Evolutionary conservation across 2,113 vertebrate genomes (phyloP).

Genomic region (Spermophilus dauricus): DNA sequence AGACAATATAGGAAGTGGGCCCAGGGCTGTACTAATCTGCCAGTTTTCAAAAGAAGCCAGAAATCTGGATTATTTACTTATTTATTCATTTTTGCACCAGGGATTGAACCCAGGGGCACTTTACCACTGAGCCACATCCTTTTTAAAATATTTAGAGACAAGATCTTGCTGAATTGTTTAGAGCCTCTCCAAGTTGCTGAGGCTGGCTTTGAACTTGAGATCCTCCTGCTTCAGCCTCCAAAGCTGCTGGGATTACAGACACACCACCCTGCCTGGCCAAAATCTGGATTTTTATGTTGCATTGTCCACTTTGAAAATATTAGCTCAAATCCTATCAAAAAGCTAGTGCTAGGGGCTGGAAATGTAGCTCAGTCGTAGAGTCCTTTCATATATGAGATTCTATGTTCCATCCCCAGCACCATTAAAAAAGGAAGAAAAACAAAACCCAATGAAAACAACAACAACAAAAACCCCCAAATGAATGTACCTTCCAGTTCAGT

Average conservation of each 20-base stretch:
- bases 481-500: neutral
- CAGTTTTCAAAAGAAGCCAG: slow-evolving; percentile 6
- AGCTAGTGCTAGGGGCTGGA: neutral
- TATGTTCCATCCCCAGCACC: too few relatives aligned
- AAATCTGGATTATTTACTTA: slow-evolving; percentile 21
- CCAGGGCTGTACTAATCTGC: neutral
- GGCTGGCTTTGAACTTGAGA: neutral
- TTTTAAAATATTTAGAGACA: neutral
- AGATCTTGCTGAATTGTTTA: neutral
- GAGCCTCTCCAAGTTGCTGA: neutral
- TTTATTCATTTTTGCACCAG: neutral
- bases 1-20: neutral
- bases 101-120: neutral
- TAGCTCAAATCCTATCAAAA: neutral
- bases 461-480: neutral
- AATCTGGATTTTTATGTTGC: slow-evolving; percentile 34
- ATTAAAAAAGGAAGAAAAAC: neutral
- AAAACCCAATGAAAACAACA: neutral
- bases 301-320: slow-evolving; percentile 10
- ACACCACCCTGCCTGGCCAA: neutral
- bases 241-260: neutral
- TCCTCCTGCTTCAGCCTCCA: neutral
- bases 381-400: too few relatives aligned
- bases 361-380: neutral
- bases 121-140: neutral